Percentiles rank a stretch among this genome's conserved stretches.
These are phyloP conservation scores for Clinocottus analis DNA, from an alignment of 2,113 vertebrate genomes.

Conservation along the genomic window DNA sequence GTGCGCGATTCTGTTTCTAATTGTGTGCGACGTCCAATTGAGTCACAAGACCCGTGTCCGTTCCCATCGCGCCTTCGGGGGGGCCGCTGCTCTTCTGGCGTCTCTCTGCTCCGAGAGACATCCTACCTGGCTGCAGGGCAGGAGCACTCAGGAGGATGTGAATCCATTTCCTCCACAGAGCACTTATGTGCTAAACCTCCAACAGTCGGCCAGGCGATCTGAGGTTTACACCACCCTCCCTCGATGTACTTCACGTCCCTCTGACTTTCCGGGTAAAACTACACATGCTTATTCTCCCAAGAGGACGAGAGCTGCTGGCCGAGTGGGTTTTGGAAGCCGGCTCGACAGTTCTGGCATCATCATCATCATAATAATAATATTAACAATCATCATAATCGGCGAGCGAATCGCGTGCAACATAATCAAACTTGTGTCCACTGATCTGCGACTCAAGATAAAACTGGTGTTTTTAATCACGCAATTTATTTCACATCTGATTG, in stretches of 20 bases:
- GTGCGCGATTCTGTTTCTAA: constrained; percentile 31
- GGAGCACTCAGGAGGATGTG: constrained; percentile 66
- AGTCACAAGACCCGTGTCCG: constrained; percentile 58
- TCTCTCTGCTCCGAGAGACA: constrained; percentile 57
- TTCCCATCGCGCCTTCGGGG: constrained; percentile 59
- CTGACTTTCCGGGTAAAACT: constrained; percentile 55
- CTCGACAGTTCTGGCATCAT: constrained; percentile 16
- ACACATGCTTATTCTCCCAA: constrained; percentile 40
- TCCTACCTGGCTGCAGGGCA: constrained; percentile 51
- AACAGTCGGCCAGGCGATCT: constrained; percentile 42
- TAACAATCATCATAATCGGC: not conserved
- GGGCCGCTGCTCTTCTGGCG: constrained; percentile 56
- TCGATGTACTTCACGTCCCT: constrained; percentile 43
- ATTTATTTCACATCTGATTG: constrained; percentile 53
- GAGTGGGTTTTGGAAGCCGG: constrained; percentile 31
- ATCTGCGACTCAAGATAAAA: constrained; percentile 25
- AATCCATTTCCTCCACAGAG: constrained; percentile 69
- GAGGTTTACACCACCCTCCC: constrained; percentile 54
- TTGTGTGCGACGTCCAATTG: constrained; percentile 51
- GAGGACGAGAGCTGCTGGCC: constrained; percentile 24
- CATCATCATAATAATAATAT: constrained; percentile 16
- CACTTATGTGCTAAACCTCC: constrained; percentile 71
- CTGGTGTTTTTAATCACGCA: constrained; percentile 2
- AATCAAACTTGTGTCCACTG: constrained; percentile 27
- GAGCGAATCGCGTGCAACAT: constrained; percentile 27